Evolutionary conservation across 30 jellyfish, hydroid and myxozoan species (phyloP).

Genomic region (Aurelia sp.): DNA sequence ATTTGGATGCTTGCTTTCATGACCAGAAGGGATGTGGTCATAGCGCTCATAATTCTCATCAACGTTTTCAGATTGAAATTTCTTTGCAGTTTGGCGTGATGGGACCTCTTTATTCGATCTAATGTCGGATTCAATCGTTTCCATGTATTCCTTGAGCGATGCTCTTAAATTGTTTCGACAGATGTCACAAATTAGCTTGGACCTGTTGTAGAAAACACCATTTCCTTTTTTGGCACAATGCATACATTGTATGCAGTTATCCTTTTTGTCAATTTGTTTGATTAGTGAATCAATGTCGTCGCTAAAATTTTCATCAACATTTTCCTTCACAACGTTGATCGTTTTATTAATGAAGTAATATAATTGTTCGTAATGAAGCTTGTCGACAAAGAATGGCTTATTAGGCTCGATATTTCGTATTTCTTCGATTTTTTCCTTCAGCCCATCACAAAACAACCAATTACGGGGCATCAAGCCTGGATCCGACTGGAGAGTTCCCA

Average conservation of each 20-base stretch:
- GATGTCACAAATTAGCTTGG: slow-evolving; percentile 1
- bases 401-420: too few species aligned
- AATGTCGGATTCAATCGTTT: slow-evolving; percentile 1
- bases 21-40: slow-evolving; percentile 17
- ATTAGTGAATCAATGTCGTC: background rate
- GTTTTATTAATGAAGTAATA: too few species aligned
- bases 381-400: too few species aligned
- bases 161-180: slow-evolving; percentile 8
- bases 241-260: slow-evolving; percentile 19
- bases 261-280: background rate
- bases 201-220: background rate
- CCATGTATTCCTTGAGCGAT: slow-evolving; percentile 1
- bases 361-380: too few species aligned
- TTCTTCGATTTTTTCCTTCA: too few species aligned
- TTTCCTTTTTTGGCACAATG: slow-evolving; percentile 6
- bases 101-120: background rate
- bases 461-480: too few species aligned
- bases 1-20: background rate
- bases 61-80: background rate
- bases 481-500: too few species aligned
- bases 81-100: too few species aligned
- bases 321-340: too few species aligned
- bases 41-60: slow-evolving; percentile 12
- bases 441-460: too few species aligned
- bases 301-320: too few species aligned